These are phyloP conservation scores for Pterois miles DNA, from an alignment of 2,797 vertebrate species.

Conservation along the genomic window DNA sequence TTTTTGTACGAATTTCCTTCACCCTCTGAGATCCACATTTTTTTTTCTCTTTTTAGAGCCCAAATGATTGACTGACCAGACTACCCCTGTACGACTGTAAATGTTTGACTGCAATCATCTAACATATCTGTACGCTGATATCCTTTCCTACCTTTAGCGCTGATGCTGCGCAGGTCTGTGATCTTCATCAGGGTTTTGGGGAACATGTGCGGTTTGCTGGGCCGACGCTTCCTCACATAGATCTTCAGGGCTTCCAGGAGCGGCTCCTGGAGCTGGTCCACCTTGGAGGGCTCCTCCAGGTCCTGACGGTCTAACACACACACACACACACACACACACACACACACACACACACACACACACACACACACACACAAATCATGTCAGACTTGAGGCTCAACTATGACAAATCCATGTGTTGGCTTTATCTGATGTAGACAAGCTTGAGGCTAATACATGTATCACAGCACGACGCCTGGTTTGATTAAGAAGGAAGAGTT, in stretches of 20 bases:
- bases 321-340: slow-evolving; percentile 8
- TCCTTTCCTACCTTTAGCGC: slow-evolving; percentile 90
- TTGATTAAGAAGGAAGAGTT: slow-evolving; percentile 41
- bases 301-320: slow-evolving; percentile 90
- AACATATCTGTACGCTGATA: background rate
- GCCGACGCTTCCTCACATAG: slow-evolving; percentile 95
- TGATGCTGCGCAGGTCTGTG: slow-evolving; percentile 98
- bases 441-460: slow-evolving; percentile 20
- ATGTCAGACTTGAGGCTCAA: slow-evolving; percentile 22
- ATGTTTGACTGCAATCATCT: background rate
- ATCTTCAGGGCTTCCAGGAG: slow-evolving; percentile 96
- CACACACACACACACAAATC: slow-evolving; percentile 8
- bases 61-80: no score
- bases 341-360: slow-evolving; percentile 9
- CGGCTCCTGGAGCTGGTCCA: slow-evolving; percentile 96
- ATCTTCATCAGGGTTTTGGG: slow-evolving; percentile 99
- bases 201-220: slow-evolving; percentile 98
- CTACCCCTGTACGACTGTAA: no score
- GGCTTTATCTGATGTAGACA: slow-evolving; percentile 45
- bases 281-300: slow-evolving; percentile 95
- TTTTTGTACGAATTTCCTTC: no score
- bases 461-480: slow-evolving; percentile 11
- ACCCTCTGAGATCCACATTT: no score
- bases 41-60: no score
- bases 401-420: slow-evolving; percentile 25